These are phyloP conservation scores for Cheilosia grossa DNA, from an alignment of 2,888 invertebrate genomes.

Conservation along the genomic window DNA sequence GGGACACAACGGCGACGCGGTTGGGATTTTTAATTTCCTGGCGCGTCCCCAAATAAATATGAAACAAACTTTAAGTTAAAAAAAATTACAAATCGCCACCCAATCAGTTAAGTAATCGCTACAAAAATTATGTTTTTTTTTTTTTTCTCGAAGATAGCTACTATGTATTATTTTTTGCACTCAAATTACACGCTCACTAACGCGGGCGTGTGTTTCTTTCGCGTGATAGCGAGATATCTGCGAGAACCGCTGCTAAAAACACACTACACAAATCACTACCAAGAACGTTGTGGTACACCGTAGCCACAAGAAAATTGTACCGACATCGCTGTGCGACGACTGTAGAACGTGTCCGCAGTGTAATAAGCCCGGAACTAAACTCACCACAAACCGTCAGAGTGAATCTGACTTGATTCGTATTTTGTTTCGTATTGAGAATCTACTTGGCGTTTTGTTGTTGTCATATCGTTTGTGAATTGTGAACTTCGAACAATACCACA, in stretches of 20 bases:
- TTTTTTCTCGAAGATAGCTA: not conserved
- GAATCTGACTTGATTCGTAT: conserved; percentile 45
- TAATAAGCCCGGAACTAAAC: conserved; percentile 68
- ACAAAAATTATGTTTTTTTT: conserved; percentile 1
- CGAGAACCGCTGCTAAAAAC: conserved; percentile 27
- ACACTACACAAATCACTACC: conserved; percentile 5
- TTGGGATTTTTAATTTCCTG: conserved; percentile 11
- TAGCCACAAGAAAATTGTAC: conserved; percentile 35
- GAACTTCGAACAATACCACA: conserved; percentile 15
- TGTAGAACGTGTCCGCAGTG: conserved; percentile 44
- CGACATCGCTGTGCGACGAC: conserved; percentile 34
- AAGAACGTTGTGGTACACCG: conserved; percentile 24
- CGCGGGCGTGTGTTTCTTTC: conserved; percentile 32
- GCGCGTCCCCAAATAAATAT: conserved; percentile 39
- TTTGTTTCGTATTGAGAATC: conserved; percentile 10
- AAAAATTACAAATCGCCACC: too few species aligned
- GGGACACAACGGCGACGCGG: conserved; percentile 26
- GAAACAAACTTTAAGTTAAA: conserved; percentile 19
- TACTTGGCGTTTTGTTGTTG: conserved; percentile 22
- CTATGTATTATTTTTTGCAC: conserved; percentile 19
- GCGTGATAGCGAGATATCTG: conserved; percentile 44
- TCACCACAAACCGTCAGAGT: conserved; percentile 62
- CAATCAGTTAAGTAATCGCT: conserved; percentile 6
- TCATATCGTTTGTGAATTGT: conserved; percentile 15
- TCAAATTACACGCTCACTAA: conserved; percentile 28